These are phyloP conservation scores for Lasioglossum baleicum DNA, from an alignment of 1,140 invertebrate genomes.

Conservation along the genomic window DNA sequence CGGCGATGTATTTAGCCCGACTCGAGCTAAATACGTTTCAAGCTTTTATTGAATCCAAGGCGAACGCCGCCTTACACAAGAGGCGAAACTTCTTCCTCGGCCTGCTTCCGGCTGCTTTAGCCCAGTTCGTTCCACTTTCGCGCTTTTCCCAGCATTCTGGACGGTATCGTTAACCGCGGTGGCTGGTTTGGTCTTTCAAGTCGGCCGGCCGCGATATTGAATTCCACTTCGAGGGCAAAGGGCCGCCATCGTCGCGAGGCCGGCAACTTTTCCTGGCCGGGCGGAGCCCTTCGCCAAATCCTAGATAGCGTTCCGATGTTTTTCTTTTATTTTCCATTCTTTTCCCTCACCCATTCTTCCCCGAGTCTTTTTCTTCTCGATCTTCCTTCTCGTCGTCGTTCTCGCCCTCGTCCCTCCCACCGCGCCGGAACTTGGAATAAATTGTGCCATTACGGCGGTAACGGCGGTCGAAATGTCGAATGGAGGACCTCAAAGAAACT, in stretches of 20 bases:
- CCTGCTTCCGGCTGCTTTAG: no score
- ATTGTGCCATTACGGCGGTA: constrained; percentile 9
- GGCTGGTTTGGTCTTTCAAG: constrained; percentile 5
- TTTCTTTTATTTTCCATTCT: background rate
- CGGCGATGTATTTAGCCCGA: constrained; percentile 3
- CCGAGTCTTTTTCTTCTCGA: background rate
- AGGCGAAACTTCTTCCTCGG: no score
- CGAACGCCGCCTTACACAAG: background rate
- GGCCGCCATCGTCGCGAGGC: background rate
- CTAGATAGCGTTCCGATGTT: background rate
- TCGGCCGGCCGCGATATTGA: constrained; percentile 24
- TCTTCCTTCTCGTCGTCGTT: no score
- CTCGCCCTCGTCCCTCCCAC: no score
- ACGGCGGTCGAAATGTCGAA: constrained; percentile 1
- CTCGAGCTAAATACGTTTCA: background rate
- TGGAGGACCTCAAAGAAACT: background rate
- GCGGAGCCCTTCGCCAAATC: background rate
- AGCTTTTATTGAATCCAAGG: background rate
- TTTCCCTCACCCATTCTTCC: no score
- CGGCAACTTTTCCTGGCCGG: background rate
- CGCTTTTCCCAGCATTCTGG: background rate
- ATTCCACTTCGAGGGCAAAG: background rate
- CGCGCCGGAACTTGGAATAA: background rate
- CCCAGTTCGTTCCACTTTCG: no score
- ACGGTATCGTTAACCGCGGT: constrained; percentile 20